Percentiles rank a stretch among this genome's conserved stretches.
Conservation (phyloP, 2,113 vertebrate species). For the Etia nguti region DNA sequence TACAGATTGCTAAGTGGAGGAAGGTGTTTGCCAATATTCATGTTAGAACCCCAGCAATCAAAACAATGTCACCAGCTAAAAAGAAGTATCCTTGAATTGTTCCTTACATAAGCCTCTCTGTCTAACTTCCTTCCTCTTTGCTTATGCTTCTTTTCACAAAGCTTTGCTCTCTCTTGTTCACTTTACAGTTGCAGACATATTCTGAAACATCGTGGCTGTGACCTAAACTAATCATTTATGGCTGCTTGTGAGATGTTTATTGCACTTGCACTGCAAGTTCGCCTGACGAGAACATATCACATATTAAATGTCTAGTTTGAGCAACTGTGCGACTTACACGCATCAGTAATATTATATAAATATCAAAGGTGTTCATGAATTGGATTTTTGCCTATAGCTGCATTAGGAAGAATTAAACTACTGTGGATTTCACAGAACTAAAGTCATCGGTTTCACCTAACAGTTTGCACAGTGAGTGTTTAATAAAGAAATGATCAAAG, state of each 20-base stretch:
- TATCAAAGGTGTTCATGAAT: background rate
- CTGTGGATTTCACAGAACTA: background rate
- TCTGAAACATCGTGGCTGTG: background rate
- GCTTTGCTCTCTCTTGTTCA: background rate
- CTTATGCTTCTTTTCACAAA: background rate
- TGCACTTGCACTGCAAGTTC: background rate
- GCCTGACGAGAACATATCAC: background rate
- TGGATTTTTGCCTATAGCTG: background rate
- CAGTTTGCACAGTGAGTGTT: background rate
- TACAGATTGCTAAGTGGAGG: background rate
- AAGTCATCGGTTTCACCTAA: background rate
- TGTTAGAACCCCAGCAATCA: background rate
- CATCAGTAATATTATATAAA: background rate
- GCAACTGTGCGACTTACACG: background rate
- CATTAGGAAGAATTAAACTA: background rate
- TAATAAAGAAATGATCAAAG: conserved; percentile 6
- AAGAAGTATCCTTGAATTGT: background rate
- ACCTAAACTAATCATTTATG: conserved; percentile 1
- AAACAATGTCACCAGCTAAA: background rate
- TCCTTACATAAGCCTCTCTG: background rate
- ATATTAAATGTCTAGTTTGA: background rate
- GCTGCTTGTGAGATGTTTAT: conserved; percentile 8
- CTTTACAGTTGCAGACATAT: background rate
- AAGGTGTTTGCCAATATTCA: background rate
- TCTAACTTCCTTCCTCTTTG: background rate